These are phyloP conservation scores for Luffia ferchaultella DNA, from an alignment of 2,888 invertebrate genomes.

Conservation along the genomic window DNA sequence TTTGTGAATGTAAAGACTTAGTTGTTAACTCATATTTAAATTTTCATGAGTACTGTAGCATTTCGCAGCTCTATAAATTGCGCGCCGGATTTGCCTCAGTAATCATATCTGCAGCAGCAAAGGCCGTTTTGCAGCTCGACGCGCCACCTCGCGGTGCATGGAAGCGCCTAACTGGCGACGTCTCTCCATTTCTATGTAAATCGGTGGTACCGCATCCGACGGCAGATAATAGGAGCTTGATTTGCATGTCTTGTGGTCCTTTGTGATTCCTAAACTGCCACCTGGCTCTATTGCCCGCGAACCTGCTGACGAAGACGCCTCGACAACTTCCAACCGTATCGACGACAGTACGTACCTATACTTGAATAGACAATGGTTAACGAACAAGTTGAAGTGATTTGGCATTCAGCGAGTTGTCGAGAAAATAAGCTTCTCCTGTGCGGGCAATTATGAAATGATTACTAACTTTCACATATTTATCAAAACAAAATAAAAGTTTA, in stretches of 20 bases:
- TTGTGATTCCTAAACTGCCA: constrained; percentile 34
- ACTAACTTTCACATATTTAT: no score
- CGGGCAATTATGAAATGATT: no score
- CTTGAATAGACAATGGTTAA: constrained; percentile 38
- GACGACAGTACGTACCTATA: constrained; percentile 31
- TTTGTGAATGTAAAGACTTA: background rate
- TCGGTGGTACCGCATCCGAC: constrained; percentile 34
- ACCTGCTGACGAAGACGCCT: constrained; percentile 1
- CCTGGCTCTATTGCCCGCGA: constrained; percentile 13
- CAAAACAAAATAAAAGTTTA: no score
- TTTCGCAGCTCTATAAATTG: no score
- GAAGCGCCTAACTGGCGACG: constrained; percentile 12
- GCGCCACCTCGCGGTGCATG: constrained; percentile 16
- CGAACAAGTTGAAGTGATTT: constrained; percentile 32
- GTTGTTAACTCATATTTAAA: background rate
- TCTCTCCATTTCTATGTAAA: constrained; percentile 57
- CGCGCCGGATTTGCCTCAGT: constrained; percentile 40
- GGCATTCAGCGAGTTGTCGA: constrained; percentile 27
- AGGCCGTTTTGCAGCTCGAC: constrained; percentile 3
- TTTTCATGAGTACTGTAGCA: background rate
- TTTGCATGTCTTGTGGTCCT: constrained; percentile 53
- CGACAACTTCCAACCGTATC: constrained; percentile 20
- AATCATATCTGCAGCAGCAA: constrained; percentile 33
- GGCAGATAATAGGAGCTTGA: constrained; percentile 46
- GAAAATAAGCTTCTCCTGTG: no score